Evolutionary conservation across 2,113 vertebrate species (phyloP), one percentile per base, ranked within the genome.

Genomic region (Chloebia gouldiae): DNA sequence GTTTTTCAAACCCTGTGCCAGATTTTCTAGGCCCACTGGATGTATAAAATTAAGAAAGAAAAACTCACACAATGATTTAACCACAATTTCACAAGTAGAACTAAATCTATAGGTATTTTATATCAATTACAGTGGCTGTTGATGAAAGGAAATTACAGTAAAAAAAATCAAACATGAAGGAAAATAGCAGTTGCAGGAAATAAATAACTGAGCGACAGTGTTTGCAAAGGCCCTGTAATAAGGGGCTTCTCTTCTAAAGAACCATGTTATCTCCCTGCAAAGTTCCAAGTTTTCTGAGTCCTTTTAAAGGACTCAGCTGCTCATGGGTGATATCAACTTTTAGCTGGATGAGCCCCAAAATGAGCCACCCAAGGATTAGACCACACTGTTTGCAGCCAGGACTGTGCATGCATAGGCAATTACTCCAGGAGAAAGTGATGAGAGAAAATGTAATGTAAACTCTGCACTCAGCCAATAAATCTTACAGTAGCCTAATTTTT

Each of bases 401-500:
- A 96, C 93, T 86, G 71, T 93, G 90, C 94, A 95, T 95, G 93
- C 92, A 97, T 94, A 96, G 92, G 90, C 93, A 97, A 95, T 95
- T 96, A 96, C 76, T 81, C 59, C 37, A 37, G 70, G 95, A 90
- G 90, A 96, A 96, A 97, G 96, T 96, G 95, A 96, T 96, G 94
- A 95, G 93, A 95, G 92, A 94, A 96, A 97, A 97, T 86, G 92
- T 95, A 97, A 96, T 94, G 88, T 93, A 96, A 97, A 96, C 92
- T 92, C 93, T 94, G 75, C 90, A 83, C 76, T 97, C 90, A 96
- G 95, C 92, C 95, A 96, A 97, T 97, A 97, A 90, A 96, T 97
- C 95, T 96, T 96, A 94, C 95, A 96, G 95, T 97, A 96, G 93
- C 95, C 94, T 97, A 96, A 96, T 97, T 96, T 96, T 96, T 95